phyloP scores from a whole-genome alignment of 53 echinoderm and acorn worm species.

The Zoroaster sp. region DNA sequence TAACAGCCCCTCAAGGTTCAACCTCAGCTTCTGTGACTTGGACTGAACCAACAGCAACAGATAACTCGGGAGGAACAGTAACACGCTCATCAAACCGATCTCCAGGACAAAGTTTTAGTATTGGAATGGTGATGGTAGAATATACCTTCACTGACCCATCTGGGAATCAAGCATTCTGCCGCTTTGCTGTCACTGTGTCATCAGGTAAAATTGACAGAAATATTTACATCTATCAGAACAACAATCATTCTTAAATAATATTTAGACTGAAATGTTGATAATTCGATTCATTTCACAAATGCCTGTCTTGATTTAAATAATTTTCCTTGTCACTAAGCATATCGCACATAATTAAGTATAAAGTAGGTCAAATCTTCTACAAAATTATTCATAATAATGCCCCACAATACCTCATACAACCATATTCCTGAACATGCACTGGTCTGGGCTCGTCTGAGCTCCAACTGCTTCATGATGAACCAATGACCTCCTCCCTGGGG shows the following conservation, averaged over 20 bases:
- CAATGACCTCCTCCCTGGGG: too few relatives aligned
- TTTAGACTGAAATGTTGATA: too few relatives aligned
- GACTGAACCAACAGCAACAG: conserved; percentile 34
- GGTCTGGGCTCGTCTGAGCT: too few relatives aligned
- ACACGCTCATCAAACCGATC: not conserved
- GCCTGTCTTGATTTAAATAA: too few relatives aligned
- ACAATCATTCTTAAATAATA: not conserved
- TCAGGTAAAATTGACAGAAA: not conserved
- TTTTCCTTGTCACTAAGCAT: too few relatives aligned
- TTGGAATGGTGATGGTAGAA: not conserved
- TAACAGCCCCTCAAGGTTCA: not conserved
- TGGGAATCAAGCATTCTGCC: conserved; percentile 36
- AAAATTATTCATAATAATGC: too few relatives aligned
- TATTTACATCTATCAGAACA: not conserved
- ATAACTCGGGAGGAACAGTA: conserved; percentile 14
- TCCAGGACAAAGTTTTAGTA: not conserved
- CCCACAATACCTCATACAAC: too few relatives aligned
- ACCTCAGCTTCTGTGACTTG: conserved; percentile 14
- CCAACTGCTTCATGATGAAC: too few relatives aligned
- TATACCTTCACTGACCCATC: conserved; percentile 43
- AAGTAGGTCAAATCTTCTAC: too few relatives aligned
- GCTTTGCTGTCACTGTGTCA: conserved; percentile 14
- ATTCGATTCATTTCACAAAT: too few relatives aligned
- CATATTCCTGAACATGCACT: too few relatives aligned
- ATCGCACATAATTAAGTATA: too few relatives aligned